Conservation (phyloP, 2,888 invertebrate species). For the Tiliacea aurago region DNA sequence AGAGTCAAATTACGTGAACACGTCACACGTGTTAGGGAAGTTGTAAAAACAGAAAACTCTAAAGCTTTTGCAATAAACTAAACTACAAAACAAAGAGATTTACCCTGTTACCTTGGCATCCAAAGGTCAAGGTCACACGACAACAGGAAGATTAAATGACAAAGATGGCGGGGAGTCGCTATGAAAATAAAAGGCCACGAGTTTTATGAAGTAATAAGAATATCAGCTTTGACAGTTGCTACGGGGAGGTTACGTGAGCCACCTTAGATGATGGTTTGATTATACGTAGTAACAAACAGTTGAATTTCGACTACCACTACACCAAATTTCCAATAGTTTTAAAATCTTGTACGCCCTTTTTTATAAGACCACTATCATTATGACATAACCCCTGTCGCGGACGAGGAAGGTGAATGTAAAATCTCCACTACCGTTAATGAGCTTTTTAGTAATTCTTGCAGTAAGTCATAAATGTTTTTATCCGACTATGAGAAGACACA, state of each 20-base stretch:
- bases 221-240: constrained; percentile 26
- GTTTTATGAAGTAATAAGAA: constrained; percentile 45
- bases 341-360: not conserved
- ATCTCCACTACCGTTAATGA: not conserved
- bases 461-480: not conserved
- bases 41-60: not conserved
- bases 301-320: not conserved
- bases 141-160: constrained; percentile 40
- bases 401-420: not conserved
- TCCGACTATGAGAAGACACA: not conserved
- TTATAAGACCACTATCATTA: not conserved
- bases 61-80: not conserved
- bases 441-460: not conserved
- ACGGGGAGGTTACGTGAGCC: not conserved
- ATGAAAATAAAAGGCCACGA: constrained; percentile 27
- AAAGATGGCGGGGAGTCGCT: constrained; percentile 27
- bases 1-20: no score
- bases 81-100: constrained; percentile 1
- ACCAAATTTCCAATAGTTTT: not conserved
- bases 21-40: no score
- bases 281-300: not conserved
- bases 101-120: constrained; percentile 15
- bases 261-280: not conserved
- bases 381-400: not conserved
- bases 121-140: constrained; percentile 30